A percentile compares a stretch with the other conserved stretches of the same genome.
Conservation (phyloP, 2,888 invertebrate species). For the Drosophila phalerata region DNA sequence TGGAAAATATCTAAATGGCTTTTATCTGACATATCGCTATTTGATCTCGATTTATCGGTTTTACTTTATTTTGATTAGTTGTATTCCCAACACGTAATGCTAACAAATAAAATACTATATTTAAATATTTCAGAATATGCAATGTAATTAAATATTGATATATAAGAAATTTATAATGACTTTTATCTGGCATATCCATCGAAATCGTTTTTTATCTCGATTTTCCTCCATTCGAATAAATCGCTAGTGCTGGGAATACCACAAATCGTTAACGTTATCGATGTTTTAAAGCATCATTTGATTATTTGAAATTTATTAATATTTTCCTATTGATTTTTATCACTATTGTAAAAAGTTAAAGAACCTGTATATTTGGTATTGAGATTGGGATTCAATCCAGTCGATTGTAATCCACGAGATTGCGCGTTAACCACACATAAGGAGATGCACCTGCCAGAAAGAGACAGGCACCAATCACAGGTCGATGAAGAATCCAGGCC, state of each 20-base stretch:
- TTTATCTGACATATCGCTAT: no score
- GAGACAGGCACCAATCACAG: conserved; percentile 86
- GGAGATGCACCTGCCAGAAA: conserved; percentile 87
- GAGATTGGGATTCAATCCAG: conserved; percentile 49
- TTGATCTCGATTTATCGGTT: no score
- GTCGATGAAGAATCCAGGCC: conserved; percentile 87
- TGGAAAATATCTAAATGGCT: no score
- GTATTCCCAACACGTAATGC: no score
- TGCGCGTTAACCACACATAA: conserved; percentile 86
- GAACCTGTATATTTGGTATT: conserved; percentile 27
- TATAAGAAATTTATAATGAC: no score
- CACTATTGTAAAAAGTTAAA: conserved; percentile 41
- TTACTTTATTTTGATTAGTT: no score
- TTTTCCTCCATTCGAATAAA: no score
- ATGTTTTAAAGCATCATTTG: background rate
- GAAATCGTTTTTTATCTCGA: no score
- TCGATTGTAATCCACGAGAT: conserved; percentile 74
- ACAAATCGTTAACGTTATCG: background rate
- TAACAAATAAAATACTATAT: no score
- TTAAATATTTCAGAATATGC: no score
- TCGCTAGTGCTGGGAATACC: background rate
- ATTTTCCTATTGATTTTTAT: background rate
- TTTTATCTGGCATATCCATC: no score
- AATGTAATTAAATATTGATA: no score
- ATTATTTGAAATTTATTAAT: background rate